Base-by-base conservation (phyloP, 2,113 vertebrate genomes). In the human (Homo sapiens) region DNA sequence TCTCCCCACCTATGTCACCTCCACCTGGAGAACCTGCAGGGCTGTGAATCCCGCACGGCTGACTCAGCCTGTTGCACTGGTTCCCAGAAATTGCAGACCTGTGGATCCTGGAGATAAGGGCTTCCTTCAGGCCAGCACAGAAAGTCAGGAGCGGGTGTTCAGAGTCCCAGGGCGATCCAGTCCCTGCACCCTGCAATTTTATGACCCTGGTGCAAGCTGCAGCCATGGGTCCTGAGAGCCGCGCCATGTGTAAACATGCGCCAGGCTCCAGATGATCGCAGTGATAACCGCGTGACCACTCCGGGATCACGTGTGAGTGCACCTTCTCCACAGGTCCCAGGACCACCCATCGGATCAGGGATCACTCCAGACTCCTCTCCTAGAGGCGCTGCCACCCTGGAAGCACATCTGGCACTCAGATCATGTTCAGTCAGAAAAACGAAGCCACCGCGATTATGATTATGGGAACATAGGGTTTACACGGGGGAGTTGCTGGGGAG, bases 211-310 rank as follows among this genome's bases (percentile, higher is more conserved):
- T 7, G 38, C 27, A 27, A 10, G n/a, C 25, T 0, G 18, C 27
- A 35, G 4, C 30, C 0, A 6, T 30, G 6, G 48, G 48, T 20
- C 48, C 55, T 2, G 35, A 35, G 35, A 78, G 61, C 43, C 27
- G 17, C 1, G 7, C 0, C 4, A 16, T 27, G 8, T 30, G 2
- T 25, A 11, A 40, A 17, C 0, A n/a, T 10, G 76, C 8, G 0
- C 45, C 10, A 9, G 55, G 61, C 35, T 79, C 32, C 40, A 6
- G 72, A 61, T 8, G 61, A 23, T 18, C 40, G 8, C 22, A 0
- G 73, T 2, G 89, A 90, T 30, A 18, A 12, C 22, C 20, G 18
- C 55, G 38, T 2, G 10, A 22, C 27, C 4, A 4, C 3, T 25
- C 13, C 8, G 17, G 5, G 48, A 32, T 57, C 16, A 9, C 35